Conservation (phyloP, 53 echinoderm and acorn worm species). For the Echinarachnius parma region DNA sequence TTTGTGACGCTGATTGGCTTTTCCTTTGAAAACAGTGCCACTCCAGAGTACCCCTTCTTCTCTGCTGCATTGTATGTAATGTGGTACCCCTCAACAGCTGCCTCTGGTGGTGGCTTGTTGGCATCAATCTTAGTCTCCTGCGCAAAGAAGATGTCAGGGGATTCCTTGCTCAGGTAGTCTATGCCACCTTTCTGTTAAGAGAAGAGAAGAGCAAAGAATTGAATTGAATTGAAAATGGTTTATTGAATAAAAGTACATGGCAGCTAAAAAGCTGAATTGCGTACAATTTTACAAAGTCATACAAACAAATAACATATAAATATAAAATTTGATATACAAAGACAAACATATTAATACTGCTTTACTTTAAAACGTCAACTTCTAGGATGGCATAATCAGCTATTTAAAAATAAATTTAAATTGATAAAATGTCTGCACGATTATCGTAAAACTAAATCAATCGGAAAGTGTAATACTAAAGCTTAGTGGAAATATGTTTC, state of each 20-base stretch:
- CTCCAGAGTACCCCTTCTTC: slow-evolving; percentile 87
- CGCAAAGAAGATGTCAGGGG: slow-evolving; percentile 84
- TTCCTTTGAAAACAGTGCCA: slow-evolving; percentile 73
- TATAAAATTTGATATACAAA: too few species aligned
- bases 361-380: too few species aligned
- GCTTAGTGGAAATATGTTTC: too few species aligned
- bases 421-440: too few species aligned
- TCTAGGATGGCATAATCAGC: too few species aligned
- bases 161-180: slow-evolving; percentile 70
- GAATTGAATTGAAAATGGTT: neutral
- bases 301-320: too few species aligned
- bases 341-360: too few species aligned
- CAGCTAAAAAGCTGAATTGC: too few species aligned
- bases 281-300: too few species aligned
- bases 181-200: slow-evolving; percentile 86
- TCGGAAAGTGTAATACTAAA: too few species aligned
- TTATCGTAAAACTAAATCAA: too few species aligned
- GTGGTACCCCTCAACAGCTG: slow-evolving; percentile 77
- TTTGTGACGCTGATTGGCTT: slow-evolving; percentile 80
- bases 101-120: slow-evolving; percentile 55
- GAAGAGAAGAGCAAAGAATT: neutral
- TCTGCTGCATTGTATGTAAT: slow-evolving; percentile 76
- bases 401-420: too few species aligned
- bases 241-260: neutral
- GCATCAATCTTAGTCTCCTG: slow-evolving; percentile 76